Percentiles rank a stretch among this genome's conserved stretches.
Conservation (phyloP, 2,888 invertebrate genomes). For the Eupeodes luniger region DNA sequence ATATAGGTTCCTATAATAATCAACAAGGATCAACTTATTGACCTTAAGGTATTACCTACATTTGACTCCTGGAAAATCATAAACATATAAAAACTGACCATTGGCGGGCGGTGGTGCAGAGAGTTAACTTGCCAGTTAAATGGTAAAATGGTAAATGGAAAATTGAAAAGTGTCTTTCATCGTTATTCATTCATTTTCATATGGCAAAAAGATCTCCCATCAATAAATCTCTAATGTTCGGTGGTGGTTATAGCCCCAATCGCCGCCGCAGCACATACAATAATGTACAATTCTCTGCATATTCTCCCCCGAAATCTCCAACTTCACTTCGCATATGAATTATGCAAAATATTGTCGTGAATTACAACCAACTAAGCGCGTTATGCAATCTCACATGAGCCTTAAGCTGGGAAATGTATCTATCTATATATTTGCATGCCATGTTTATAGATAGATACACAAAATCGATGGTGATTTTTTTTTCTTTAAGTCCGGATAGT, state of each 20-base stretch:
- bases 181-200: constrained; percentile 70
- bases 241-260: constrained; percentile 59
- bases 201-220: constrained; percentile 72
- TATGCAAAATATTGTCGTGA: constrained; percentile 76
- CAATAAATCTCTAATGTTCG: constrained; percentile 73
- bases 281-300: constrained; percentile 51
- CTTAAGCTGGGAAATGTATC: constrained; percentile 72
- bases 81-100: constrained; percentile 20
- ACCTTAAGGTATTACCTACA: constrained; percentile 24
- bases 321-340: constrained; percentile 69
- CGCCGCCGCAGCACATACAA: constrained; percentile 50
- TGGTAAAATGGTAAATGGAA: constrained; percentile 31
- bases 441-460: constrained; percentile 22
- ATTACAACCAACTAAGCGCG: constrained; percentile 75
- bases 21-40: constrained; percentile 17
- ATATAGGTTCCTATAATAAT: not conserved
- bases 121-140: constrained; percentile 22
- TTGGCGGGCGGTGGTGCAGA: not conserved
- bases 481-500: constrained; percentile 16
- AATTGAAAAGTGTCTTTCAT: constrained; percentile 60
- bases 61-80: constrained; percentile 46
- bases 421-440: constrained; percentile 66
- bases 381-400: constrained; percentile 75
- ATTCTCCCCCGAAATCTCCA: constrained; percentile 35
- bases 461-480: constrained; percentile 49